Conservation (phyloP, 2,888 invertebrate genomes). For the Brenthis hecate region DNA sequence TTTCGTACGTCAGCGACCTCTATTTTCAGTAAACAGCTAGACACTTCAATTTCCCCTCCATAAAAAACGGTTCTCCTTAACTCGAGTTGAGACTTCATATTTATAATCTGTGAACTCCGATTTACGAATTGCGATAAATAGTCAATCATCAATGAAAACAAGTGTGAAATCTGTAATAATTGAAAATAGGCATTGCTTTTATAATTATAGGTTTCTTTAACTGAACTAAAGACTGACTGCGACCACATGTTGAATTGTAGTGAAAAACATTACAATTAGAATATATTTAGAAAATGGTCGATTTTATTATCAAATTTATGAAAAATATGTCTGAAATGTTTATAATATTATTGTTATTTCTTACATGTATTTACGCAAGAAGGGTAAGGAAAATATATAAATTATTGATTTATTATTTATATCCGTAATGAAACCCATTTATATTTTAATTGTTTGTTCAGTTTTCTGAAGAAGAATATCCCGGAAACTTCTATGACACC, state of each 20-base stretch:
- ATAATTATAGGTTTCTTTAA: slow-evolving; percentile 9
- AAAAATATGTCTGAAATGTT: slow-evolving; percentile 36
- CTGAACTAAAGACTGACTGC: slow-evolving; percentile 18
- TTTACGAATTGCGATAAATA: slow-evolving; percentile 1
- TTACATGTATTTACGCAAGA: slow-evolving; percentile 44
- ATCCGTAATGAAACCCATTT: not conserved
- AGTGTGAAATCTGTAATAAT: slow-evolving; percentile 6
- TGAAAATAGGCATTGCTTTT: slow-evolving; percentile 13
- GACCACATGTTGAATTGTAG: slow-evolving; percentile 4
- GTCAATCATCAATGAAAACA: slow-evolving; percentile 14
- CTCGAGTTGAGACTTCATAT: no score
- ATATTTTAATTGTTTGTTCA: slow-evolving; percentile 41
- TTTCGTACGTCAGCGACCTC: no score
- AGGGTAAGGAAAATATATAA: slow-evolving; percentile 52
- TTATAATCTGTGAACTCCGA: not conserved
- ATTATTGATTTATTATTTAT: not conserved
- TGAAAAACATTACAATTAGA: slow-evolving; percentile 3
- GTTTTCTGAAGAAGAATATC: slow-evolving; percentile 59
- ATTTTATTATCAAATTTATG: slow-evolving; percentile 5
- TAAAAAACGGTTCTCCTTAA: no score
- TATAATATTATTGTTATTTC: slow-evolving; percentile 41
- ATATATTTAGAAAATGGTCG: slow-evolving; percentile 18
- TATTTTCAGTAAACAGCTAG: no score
- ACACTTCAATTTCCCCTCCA: no score
- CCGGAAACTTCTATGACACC: slow-evolving; percentile 52